These are phyloP conservation scores for Anthopleura sola DNA, from an alignment of 64 coral and sea anemone genomes.

Conservation along the genomic window DNA sequence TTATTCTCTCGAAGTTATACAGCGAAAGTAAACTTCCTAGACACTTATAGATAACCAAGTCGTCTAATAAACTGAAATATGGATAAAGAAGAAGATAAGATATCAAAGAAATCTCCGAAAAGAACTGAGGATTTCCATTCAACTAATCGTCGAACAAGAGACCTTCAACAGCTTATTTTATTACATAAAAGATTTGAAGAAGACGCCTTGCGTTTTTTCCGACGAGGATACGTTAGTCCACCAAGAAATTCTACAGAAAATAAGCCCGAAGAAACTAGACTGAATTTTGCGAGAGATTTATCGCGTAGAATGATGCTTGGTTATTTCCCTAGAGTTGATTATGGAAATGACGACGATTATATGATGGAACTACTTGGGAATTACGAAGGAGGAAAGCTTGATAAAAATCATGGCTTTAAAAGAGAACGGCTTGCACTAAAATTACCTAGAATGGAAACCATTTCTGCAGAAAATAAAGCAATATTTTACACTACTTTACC, in stretches of 20 bases:
- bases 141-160: neutral
- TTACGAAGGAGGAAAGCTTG: neutral
- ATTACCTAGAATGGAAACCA: slow-evolving; percentile 43
- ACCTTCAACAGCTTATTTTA: neutral
- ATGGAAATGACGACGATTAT: neutral
- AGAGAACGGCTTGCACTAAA: neutral
- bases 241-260: neutral
- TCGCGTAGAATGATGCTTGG: neutral
- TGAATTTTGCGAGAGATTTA: neutral
- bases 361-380: neutral
- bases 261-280: neutral
- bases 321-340: neutral
- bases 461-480: slow-evolving; percentile 50
- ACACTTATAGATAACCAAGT: neutral
- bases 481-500: slow-evolving; percentile 64
- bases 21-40: neutral
- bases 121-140: neutral
- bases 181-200: slow-evolving; percentile 39
- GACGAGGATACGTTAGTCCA: slow-evolving; percentile 29
- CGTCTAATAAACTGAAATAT: too few species aligned
- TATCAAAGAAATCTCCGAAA: neutral
- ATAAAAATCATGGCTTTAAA: neutral
- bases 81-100: neutral
- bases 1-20: neutral
- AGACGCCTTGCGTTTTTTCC: slow-evolving; percentile 34